Base-by-base conservation (phyloP, 2,797 vertebrate genomes). In the Gallinago solitaria region DNA sequence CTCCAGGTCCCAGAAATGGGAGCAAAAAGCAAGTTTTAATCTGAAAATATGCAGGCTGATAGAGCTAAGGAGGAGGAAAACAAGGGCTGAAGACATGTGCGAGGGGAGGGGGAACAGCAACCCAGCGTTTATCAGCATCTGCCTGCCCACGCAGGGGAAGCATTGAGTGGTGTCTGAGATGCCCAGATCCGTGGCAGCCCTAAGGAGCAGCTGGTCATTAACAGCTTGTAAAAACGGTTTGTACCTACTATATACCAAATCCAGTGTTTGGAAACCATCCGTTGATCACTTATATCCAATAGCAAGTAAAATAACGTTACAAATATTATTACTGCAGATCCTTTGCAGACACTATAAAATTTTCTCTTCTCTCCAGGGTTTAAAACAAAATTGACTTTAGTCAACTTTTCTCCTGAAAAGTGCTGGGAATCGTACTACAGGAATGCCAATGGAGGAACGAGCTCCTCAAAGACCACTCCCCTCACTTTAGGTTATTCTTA, bases 1-100 rank as follows among this genome's bases (percentile, higher is more conserved):
- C 16, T 48, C 43, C 16, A 33, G 13, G 41, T 89, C 43, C 43
- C 61, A 54, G 13, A 79, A 78, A 4, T 28, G 33, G 32, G 30
- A 84, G 43, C 19, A 60, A 77, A 77, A 64, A 54, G 10, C 23
- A 70, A 61, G n/a, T 41, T 88, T 85, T 67, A 45, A 53, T 68
- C 28, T 69, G 69, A 68, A 93, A 90, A 73, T 20, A 47, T 5
- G n/a, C 25, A 47, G 15, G 30, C 10, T 5, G 7, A 82, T 39
- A 50, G 57, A 71, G 50, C 28, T n/a, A 68, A 35, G 21, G 23
- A 50, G 64, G 23, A 68, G 24, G 51, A 61, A 48, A 87, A 73
- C 11, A 39, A 0, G 1, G 30, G 35, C 18, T 28, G 39, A 39
- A 76, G 48, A 41, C 47, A 17, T 10, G 41, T 7, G 28, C 0